phyloP scores from a whole-genome alignment of 2,888 invertebrate species.

The Formica aserva region DNA sequence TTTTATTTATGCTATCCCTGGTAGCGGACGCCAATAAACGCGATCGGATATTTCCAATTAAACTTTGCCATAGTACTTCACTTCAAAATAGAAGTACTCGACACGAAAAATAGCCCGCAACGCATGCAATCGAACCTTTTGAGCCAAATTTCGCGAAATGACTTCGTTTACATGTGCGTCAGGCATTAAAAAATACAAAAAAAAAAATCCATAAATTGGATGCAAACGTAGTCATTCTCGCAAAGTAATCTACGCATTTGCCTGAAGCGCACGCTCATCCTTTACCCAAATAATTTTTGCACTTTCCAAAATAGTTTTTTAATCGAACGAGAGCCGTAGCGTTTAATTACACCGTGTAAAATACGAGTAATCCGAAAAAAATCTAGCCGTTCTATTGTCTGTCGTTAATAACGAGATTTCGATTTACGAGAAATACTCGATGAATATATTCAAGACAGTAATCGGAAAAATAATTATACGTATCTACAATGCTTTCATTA shows the following conservation, averaged over 20 bases:
- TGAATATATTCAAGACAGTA: conserved; percentile 16
- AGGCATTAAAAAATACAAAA: conserved; percentile 13
- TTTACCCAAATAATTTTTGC: conserved; percentile 25
- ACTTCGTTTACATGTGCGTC: conserved; percentile 34
- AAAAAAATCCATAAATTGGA: conserved; percentile 18
- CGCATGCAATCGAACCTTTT: conserved; percentile 44
- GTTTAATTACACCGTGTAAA: conserved; percentile 9
- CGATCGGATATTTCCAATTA: conserved; percentile 46
- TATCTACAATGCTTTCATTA: background rate
- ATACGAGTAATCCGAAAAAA: conserved; percentile 5
- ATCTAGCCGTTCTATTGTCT: background rate
- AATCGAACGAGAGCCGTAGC: conserved; percentile 24
- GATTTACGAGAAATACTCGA: background rate
- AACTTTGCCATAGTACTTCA: conserved; percentile 36
- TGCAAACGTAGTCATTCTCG: conserved; percentile 27
- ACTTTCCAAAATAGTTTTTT: background rate
- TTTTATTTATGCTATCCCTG: conserved; percentile 20
- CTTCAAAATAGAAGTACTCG: background rate
- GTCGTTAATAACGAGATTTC: background rate
- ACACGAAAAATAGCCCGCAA: conserved; percentile 25
- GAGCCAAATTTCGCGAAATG: conserved; percentile 33
- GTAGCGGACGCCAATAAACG: conserved; percentile 6
- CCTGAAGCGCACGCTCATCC: background rate
- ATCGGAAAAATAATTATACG: conserved; percentile 10
- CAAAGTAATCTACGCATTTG: conserved; percentile 16